Percentiles rank a stretch among this genome's conserved stretches.
Evolutionary conservation across 2,113 vertebrate species (phyloP).

Genomic region (Paradoxurus hermaphroditus): DNA sequence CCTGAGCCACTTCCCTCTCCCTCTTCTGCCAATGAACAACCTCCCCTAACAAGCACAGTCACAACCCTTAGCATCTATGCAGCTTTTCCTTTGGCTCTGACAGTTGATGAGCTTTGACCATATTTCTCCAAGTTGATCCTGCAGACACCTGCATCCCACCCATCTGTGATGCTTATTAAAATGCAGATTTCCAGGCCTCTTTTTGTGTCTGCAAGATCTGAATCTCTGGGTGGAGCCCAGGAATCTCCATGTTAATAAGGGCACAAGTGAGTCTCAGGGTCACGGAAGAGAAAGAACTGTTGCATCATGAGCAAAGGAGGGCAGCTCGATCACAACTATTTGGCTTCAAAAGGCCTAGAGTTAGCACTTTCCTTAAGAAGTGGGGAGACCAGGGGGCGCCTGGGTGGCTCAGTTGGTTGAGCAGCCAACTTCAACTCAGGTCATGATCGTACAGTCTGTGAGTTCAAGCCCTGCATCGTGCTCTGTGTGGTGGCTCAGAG

Average conservation of each 20-base stretch:
- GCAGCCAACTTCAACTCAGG: too few relatives aligned
- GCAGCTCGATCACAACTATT: background rate
- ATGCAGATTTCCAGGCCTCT: background rate
- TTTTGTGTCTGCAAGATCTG: background rate
- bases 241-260: background rate
- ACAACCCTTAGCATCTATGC: background rate
- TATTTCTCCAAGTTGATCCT: background rate
- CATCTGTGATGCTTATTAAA: background rate
- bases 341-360: background rate
- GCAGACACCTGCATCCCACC: background rate
- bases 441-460: too few relatives aligned
- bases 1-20: background rate
- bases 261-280: background rate
- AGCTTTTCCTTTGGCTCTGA: background rate
- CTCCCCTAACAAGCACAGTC: background rate
- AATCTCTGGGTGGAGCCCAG: background rate
- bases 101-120: background rate
- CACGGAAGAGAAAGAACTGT: background rate
- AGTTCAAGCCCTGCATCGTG: too few relatives aligned
- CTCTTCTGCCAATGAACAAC: background rate
- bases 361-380: background rate
- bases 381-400: background rate
- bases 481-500: too few relatives aligned
- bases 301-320: rapidly evolving
- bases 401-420: too few relatives aligned